phyloP scores from a whole-genome alignment of 2,888 invertebrate genomes.

The Ophioninae sp. region DNA sequence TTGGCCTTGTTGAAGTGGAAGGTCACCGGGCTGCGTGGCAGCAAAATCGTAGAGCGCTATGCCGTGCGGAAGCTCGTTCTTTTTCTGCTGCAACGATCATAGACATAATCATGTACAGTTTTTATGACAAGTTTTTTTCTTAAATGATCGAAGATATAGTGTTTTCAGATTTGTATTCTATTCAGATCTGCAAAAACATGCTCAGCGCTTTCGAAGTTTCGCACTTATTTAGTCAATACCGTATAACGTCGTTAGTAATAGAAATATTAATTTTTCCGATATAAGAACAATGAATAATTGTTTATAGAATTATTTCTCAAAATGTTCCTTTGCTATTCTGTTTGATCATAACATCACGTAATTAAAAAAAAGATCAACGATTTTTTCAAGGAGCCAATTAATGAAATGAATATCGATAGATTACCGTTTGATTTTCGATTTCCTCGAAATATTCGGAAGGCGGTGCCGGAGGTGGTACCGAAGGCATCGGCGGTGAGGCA shows the following conservation, averaged over 20 bases:
- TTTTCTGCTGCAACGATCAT: constrained; percentile 1
- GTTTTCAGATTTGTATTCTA: too few relatives aligned
- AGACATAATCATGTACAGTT: too few relatives aligned
- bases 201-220: too few relatives aligned
- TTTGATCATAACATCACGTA: neutral
- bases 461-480: constrained; percentile 89
- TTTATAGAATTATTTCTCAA: too few relatives aligned
- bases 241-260: too few relatives aligned
- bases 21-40: constrained; percentile 89
- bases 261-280: too few relatives aligned
- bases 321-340: too few relatives aligned
- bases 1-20: constrained; percentile 90
- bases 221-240: too few relatives aligned
- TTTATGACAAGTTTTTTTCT: too few relatives aligned
- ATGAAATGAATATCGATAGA: neutral
- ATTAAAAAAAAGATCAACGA: neutral
- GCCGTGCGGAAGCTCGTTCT: constrained; percentile 83
- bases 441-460: constrained; percentile 82
- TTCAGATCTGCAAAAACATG: too few relatives aligned
- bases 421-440: constrained; percentile 69
- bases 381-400: neutral
- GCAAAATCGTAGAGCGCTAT: constrained; percentile 91
- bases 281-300: too few relatives aligned
- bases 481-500: constrained; percentile 90
- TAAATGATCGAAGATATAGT: too few relatives aligned